Conservation (phyloP, 2,797 vertebrate genomes). For the Ambastaia sidthimunki region DNA sequence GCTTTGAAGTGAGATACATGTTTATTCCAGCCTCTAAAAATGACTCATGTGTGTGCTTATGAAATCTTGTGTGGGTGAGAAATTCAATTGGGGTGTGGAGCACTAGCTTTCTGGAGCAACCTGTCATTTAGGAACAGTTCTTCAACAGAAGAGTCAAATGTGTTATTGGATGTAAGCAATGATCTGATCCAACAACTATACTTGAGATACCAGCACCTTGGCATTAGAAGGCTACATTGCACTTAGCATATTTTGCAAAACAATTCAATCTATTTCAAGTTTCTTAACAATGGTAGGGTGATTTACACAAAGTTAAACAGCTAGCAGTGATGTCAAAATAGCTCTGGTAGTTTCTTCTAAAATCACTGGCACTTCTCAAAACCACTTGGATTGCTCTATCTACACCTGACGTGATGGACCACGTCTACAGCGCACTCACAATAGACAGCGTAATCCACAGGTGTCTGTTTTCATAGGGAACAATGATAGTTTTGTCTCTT, state of each 20-base stretch:
- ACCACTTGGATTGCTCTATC: not conserved
- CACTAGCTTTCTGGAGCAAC: not conserved
- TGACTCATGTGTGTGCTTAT: slow-evolving; percentile 23
- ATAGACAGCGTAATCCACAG: too few relatives aligned
- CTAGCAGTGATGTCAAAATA: not conserved
- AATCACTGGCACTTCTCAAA: not conserved
- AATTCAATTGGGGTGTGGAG: slow-evolving; percentile 31
- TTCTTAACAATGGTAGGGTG: not conserved
- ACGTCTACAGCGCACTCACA: too few relatives aligned
- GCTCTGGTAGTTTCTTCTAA: not conserved
- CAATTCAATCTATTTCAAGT: not conserved
- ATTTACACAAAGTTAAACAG: not conserved
- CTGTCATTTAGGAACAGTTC: not conserved
- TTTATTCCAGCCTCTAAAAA: slow-evolving; percentile 33
- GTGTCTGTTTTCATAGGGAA: not conserved
- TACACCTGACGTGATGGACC: not conserved
- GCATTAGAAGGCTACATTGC: not conserved
- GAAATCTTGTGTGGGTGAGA: slow-evolving; percentile 43
- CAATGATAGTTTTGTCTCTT: too few relatives aligned
- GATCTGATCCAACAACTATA: not conserved
- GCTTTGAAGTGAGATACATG: slow-evolving; percentile 30
- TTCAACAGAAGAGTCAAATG: slow-evolving; percentile 6
- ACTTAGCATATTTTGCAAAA: not conserved
- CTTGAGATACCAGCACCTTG: not conserved
- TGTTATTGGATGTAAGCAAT: not conserved